phyloP scores from a whole-genome alignment of 2,888 invertebrate genomes.

The Euphydryas editha region DNA sequence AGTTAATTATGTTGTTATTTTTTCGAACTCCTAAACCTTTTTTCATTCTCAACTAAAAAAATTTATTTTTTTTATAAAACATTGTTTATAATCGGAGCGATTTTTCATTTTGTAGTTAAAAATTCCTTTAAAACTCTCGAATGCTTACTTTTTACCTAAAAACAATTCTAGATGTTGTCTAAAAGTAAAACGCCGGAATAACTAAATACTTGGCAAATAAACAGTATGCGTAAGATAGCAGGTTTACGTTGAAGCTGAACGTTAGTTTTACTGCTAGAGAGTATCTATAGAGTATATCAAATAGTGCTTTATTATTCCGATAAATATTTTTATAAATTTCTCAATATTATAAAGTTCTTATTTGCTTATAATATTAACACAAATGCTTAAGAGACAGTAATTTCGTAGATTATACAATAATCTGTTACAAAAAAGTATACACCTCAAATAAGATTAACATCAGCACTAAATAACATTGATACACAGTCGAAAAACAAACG shows the following conservation, averaged over 20 bases:
- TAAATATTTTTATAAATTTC: constrained; percentile 15
- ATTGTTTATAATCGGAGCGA: neutral
- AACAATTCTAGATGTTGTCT: constrained; percentile 18
- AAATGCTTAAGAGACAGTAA: too few species aligned
- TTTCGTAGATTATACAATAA: neutral
- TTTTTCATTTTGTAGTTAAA: neutral
- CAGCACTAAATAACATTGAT: too few species aligned
- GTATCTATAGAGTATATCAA: constrained; percentile 28
- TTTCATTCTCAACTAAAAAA: neutral
- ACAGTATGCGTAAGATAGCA: constrained; percentile 26
- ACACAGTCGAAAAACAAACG: too few species aligned
- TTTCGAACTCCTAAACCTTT: neutral
- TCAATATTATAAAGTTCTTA: neutral
- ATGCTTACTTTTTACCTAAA: constrained; percentile 1
- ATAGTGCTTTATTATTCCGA: constrained; percentile 21
- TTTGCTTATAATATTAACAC: too few species aligned
- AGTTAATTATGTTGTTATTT: constrained; percentile 9
- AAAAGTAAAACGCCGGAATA: constrained; percentile 25
- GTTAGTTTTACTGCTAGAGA: constrained; percentile 24
- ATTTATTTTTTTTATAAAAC: neutral
- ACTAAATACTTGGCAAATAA: constrained; percentile 37
- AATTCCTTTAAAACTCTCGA: neutral
- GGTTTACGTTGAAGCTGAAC: constrained; percentile 28
- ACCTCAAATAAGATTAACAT: too few species aligned
- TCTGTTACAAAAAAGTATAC: too few species aligned